Conservation (phyloP, 2,113 vertebrate species). For the Rana temporaria region DNA sequence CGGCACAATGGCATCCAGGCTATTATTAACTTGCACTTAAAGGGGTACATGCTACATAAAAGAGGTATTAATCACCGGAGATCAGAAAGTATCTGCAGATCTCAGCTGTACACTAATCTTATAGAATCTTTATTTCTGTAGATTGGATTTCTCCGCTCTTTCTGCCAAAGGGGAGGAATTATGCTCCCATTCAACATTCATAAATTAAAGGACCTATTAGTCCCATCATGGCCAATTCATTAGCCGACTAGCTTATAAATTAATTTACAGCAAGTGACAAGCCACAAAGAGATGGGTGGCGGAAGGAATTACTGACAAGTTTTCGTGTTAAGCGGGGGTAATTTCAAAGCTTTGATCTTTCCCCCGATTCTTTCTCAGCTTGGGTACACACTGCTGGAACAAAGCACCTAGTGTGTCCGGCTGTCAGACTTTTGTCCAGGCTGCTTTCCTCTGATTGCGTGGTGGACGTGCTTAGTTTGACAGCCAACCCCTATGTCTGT, state of each 20-base stretch:
- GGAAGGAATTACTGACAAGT: neutral
- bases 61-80: too few relatives aligned
- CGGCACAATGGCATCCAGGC: too few relatives aligned
- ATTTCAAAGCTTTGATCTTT: slow-evolving; percentile 33
- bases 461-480: slow-evolving; percentile 8
- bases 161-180: too few relatives aligned
- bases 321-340: slow-evolving; percentile 24
- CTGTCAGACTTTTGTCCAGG: slow-evolving; percentile 6
- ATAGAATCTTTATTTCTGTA: too few relatives aligned
- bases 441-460: neutral
- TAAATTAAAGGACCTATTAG: too few relatives aligned
- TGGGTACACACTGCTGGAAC: slow-evolving; percentile 17
- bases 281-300: slow-evolving; percentile 6
- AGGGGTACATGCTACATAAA: too few relatives aligned
- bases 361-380: slow-evolving; percentile 4
- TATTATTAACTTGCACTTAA: too few relatives aligned
- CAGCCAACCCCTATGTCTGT: slow-evolving; percentile 9
- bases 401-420: slow-evolving; percentile 38
- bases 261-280: slow-evolving; percentile 24
- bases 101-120: too few relatives aligned
- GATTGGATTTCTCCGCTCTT: too few relatives aligned
- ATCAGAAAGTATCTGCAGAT: too few relatives aligned
- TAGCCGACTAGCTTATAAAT: neutral
- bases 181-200: too few relatives aligned
- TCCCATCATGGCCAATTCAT: neutral